A percentile compares a stretch with the other conserved stretches of the same genome.
Evolutionary conservation across 2,113 vertebrate species (phyloP).

Genomic region (Leptodactylus fuscus): DNA sequence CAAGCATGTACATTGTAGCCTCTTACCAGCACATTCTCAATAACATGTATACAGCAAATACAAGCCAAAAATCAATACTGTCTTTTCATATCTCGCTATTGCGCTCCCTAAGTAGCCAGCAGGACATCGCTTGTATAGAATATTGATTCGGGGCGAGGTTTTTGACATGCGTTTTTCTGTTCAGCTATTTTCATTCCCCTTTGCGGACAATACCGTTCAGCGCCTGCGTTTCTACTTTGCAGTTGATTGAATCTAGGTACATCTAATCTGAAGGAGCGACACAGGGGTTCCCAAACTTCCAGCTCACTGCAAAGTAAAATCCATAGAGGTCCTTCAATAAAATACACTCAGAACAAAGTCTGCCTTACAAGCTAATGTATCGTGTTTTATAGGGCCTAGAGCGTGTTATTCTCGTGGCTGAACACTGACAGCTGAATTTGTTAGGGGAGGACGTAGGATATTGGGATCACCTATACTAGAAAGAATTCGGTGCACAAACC

Average conservation of each 20-base stretch:
- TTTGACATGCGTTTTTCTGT: not conserved
- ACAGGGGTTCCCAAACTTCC: conserved; percentile 24
- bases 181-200: not conserved
- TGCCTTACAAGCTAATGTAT: conserved; percentile 12
- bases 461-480: no score
- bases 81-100: not conserved
- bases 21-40: not conserved
- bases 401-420: not conserved
- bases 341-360: conserved; percentile 11
- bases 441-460: not conserved
- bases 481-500: no score
- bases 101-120: not conserved
- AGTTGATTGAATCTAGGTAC: not conserved
- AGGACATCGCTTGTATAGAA: not conserved
- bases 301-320: conserved; percentile 18
- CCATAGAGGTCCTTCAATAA: conserved; percentile 33
- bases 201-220: not conserved
- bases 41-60: not conserved
- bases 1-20: no score
- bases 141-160: not conserved
- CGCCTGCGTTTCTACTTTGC: not conserved
- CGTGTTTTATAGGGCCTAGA: conserved; percentile 13
- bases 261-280: conserved; percentile 22
- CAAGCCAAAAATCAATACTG: not conserved
- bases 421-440: conserved; percentile 16